A percentile compares a stretch with the other conserved stretches of the same genome.
Evolutionary conservation across 1,140 invertebrate genomes (phyloP).

Genomic region (Camponotus vicinus): DNA sequence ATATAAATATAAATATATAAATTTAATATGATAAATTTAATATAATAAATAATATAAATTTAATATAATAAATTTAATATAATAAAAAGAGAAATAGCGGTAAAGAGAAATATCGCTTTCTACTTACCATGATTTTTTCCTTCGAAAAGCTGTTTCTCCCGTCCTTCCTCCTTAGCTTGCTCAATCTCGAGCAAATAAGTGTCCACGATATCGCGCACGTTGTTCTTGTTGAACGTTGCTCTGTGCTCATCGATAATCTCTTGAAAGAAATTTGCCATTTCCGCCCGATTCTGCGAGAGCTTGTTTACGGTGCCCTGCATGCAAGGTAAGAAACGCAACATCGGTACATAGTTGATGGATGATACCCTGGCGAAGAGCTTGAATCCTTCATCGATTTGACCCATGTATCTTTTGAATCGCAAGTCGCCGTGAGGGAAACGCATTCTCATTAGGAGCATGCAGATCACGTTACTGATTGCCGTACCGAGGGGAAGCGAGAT

Average conservation of each 20-base stretch:
- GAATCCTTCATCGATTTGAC: slow-evolving; percentile 96
- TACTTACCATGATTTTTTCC: slow-evolving; percentile 92
- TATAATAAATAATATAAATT: no score
- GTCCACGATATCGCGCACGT: slow-evolving; percentile 95
- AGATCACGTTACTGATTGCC: slow-evolving; percentile 96
- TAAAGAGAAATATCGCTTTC: neutral
- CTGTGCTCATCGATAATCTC: slow-evolving; percentile 93
- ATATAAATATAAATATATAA: no score
- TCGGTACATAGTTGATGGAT: slow-evolving; percentile 89
- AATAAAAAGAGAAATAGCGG: neutral
- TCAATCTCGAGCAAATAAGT: slow-evolving; percentile 95
- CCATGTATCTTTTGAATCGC: slow-evolving; percentile 92
- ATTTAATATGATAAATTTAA: no score
- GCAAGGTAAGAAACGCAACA: slow-evolving; percentile 91
- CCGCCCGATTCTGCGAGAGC: slow-evolving; percentile 92
- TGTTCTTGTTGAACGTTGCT: slow-evolving; percentile 90
- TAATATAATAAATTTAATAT: no score
- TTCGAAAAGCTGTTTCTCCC: slow-evolving; percentile 91
- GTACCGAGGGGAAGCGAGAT: slow-evolving; percentile 91
- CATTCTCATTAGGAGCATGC: slow-evolving; percentile 95
- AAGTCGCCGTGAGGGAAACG: slow-evolving; percentile 92
- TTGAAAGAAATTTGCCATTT: slow-evolving; percentile 95
- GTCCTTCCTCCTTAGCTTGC: slow-evolving; percentile 91
- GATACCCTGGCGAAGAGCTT: slow-evolving; percentile 89
- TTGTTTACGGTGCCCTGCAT: slow-evolving; percentile 91